Percentiles rank a stretch among this genome's conserved stretches.
Evolutionary conservation across 2,888 invertebrate species (phyloP).

Genomic region (Cephus runcator): DNA sequence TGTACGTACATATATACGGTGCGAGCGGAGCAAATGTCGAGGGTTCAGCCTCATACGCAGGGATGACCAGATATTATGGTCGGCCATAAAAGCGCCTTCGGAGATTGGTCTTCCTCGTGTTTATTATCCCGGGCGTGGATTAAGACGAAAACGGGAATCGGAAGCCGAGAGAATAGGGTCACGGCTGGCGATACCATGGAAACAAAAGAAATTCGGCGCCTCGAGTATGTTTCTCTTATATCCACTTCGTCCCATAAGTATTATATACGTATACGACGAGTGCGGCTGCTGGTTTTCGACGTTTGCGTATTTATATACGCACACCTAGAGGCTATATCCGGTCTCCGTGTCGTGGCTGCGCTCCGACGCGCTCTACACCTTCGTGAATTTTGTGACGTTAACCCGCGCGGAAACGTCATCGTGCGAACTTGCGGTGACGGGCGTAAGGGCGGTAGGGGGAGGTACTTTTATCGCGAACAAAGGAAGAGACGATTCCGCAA

Average conservation of each 20-base stretch:
- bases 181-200: background rate
- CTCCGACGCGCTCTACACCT: background rate
- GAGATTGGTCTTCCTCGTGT: conserved; percentile 56
- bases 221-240: background rate
- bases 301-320: background rate
- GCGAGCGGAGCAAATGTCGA: conserved; percentile 42
- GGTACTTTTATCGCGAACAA: background rate
- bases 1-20: conserved; percentile 8
- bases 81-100: conserved; percentile 55
- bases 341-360: background rate
- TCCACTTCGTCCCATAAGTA: background rate
- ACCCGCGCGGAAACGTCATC: background rate
- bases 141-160: conserved; percentile 57
- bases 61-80: conserved; percentile 55
- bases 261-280: background rate
- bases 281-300: background rate
- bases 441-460: background rate
- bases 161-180: conserved; percentile 44
- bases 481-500: background rate
- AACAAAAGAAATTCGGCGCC: conserved; percentile 2
- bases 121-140: conserved; percentile 58
- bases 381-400: background rate
- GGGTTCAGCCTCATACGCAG: conserved; percentile 21
- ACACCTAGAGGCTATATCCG: background rate
- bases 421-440: background rate